Base-by-base conservation (phyloP, 2,888 invertebrate species). In the Cacoxenus indagator region DNA sequence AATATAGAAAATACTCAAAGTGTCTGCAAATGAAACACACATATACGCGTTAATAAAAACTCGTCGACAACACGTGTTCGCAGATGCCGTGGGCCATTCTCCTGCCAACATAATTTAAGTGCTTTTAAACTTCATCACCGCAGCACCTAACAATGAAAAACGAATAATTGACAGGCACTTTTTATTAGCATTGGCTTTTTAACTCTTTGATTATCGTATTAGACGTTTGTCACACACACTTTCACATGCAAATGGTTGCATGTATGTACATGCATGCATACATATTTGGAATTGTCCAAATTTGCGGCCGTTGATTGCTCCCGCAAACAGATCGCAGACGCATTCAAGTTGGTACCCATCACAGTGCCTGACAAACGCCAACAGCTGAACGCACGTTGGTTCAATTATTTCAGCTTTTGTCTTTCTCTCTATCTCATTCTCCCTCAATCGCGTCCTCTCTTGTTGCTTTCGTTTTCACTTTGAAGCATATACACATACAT, bases 391-490 rank as follows among this genome's bases (percentile, higher is more conserved):
- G 37, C 37, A 37, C 14, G 14, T 37, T 37, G 37, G n/a, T 14
- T 11, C 37, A 14, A 37, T 37, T 37, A 37, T 37, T 37, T 37
- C 37, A 14, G 8, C 14, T 4, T 37, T 37, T 37, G 37, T 37
- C 14, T 37, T 37, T 37, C 14, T 37, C 4, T 37, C 14, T 37
- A 37, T 37, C n/a, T n/a, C n/a, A n/a, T n/a, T n/a, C n/a, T 1
- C 37, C 14, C 37, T 37, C 14, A 11, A 14, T 2, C 8, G 37
- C 14, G 37, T 37, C 9, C 37, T 11, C 75, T 73, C 73, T 78
- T 74, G 74, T 71, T 71, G 78, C 72, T 54, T 31, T 19, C 24
- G 22, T 31, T 3, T 22, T 51, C 3, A 8, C n/a, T 29, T 22
- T 59, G n/a, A n/a, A 26, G 55, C 26, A 24, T 2, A 26, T 11